A percentile compares a stretch with the other conserved stretches of the same genome.
Conservation (phyloP, 2,888 invertebrate genomes). For the Suillia variegata region DNA sequence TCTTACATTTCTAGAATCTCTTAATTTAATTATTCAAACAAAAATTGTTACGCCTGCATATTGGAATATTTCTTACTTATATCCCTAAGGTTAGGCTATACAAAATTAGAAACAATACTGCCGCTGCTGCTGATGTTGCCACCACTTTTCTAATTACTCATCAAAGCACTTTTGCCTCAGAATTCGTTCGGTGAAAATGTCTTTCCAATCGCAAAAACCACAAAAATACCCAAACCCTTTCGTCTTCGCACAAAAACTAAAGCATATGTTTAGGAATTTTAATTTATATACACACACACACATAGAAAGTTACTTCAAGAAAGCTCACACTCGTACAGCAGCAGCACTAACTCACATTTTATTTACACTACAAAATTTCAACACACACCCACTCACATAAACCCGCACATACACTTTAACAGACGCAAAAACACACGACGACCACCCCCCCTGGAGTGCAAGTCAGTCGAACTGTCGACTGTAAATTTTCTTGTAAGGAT, state of each 20-base stretch:
- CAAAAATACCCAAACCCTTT: not conserved
- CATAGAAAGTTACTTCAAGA: not conserved
- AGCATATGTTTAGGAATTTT: conserved; percentile 55
- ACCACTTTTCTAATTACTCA: not conserved
- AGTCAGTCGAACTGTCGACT: conserved; percentile 47
- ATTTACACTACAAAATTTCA: conserved; percentile 52
- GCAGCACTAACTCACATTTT: conserved; percentile 47
- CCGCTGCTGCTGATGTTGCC: not conserved
- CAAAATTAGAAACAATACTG: too few relatives aligned
- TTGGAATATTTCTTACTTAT: too few relatives aligned
- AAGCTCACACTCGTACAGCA: not conserved
- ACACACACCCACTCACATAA: not conserved
- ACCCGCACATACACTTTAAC: not conserved
- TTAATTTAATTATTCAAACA: too few relatives aligned
- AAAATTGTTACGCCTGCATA: too few relatives aligned
- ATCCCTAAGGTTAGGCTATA: too few relatives aligned
- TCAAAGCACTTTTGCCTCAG: not conserved
- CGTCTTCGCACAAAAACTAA: conserved; percentile 53
- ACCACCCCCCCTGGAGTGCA: not conserved
- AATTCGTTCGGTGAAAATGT: conserved; percentile 24
- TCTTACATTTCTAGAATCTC: too few relatives aligned
- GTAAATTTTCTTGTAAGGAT: conserved; percentile 53
- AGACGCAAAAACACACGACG: not conserved
- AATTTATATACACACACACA: conserved; percentile 42
- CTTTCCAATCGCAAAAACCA: not conserved